These are phyloP conservation scores for Tipula unca DNA, from an alignment of 2,888 invertebrate species.

Conservation along the genomic window DNA sequence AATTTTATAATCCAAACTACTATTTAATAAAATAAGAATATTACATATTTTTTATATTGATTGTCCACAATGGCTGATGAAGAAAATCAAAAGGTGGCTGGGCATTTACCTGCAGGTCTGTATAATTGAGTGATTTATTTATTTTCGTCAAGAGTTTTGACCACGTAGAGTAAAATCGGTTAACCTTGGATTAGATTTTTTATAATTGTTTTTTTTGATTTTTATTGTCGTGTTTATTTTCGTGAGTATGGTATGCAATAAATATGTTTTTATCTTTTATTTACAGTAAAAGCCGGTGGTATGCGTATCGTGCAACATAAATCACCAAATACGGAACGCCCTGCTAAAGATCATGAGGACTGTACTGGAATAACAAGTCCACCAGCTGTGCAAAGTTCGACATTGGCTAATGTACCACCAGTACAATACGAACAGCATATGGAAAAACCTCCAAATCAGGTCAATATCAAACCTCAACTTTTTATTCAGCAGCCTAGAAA, in stretches of 20 bases:
- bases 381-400: constrained; percentile 53
- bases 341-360: constrained; percentile 60
- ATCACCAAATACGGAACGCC: constrained; percentile 54
- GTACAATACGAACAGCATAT: constrained; percentile 81
- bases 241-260: background rate
- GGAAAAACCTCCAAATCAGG: constrained; percentile 61
- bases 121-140: background rate
- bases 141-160: constrained; percentile 20
- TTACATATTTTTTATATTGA: background rate
- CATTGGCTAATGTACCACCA: constrained; percentile 69
- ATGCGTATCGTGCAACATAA: constrained; percentile 90
- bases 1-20: background rate
- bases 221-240: background rate
- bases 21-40: background rate
- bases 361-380: constrained; percentile 55
- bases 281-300: constrained; percentile 78
- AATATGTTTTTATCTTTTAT: background rate
- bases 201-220: background rate
- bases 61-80: constrained; percentile 45
- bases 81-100: constrained; percentile 69
- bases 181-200: background rate
- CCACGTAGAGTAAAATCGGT: constrained; percentile 16
- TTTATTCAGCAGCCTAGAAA: constrained; percentile 85
- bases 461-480: constrained; percentile 53
- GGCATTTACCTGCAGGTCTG: constrained; percentile 86